Base-by-base conservation (phyloP, 1,140 invertebrate species). In the Nasonia vitripennis region DNA sequence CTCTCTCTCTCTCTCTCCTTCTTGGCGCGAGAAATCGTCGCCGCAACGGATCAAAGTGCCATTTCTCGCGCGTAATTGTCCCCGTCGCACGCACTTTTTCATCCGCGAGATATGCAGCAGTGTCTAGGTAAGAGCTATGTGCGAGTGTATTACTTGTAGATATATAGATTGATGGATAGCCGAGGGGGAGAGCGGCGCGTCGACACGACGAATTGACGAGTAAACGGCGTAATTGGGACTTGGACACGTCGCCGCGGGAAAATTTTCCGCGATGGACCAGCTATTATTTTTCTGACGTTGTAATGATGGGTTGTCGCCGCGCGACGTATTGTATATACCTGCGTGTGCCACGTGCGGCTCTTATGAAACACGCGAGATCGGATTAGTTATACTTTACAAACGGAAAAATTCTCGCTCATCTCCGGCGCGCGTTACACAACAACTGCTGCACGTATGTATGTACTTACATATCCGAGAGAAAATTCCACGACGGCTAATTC, bases 1-100 rank as follows among this genome's bases (percentile, higher is more conserved):
- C 27, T 27, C 27, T 27, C 27, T 27, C 27, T 27, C 27, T 27
- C 27, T 27, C 27, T 27, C 27, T 27, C 27, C 1, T 2, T 27
- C 27, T 27, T 1, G 20, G 55, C 55, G 55, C 55, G 55, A 62
- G 55, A 62, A 62, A 62, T 62, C 55, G 17, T 62, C 55, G 55
- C 5, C 55, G 55, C 55, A 62, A 62, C 55, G 55, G 55, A 82
- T 62, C 70, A 48, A 71, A 71, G 70, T 48, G 80, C 80, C 80
- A 74, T 84, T 70, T 84, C 34, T 67, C 74, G 62, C 51, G 6
- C 34, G 75, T 51, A 78, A 51, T 51, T 78, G 27, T 51, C 11
- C 6, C 31, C 70, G 80, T 73, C 70, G 34, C 34, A 51, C 75
- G 74, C 74, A 78, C 62, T 70, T 83, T 78, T 70, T 45, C 73